Base-by-base conservation (phyloP, 2,113 vertebrate species). In the Nycticorax nycticorax region DNA sequence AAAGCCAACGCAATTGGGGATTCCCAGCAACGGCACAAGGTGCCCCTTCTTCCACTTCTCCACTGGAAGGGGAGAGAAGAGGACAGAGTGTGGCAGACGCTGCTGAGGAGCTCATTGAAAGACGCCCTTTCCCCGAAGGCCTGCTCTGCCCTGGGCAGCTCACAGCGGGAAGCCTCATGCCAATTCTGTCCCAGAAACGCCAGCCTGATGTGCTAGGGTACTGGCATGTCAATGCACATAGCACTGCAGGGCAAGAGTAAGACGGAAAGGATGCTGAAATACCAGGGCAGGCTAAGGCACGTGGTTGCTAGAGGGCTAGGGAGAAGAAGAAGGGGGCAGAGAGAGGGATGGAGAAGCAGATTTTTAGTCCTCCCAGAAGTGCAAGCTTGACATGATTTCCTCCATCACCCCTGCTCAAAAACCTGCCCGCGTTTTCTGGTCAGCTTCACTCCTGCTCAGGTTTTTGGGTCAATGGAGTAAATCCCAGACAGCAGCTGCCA, bases 41-140 rank as follows among this genome's bases (percentile, higher is more conserved):
- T 97, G 95, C 39, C 88, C 86, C 96, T 98, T 99, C 97, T 99
- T 98, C 99, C 99, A 99, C 79, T 99, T 99, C 66, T 98, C 98
- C 96, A 99, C 99, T 99, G 74, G 87, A 94, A 90, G 90, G 67
- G 48, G 35, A 91, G 71, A 93, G 60, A 92, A 95, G 52, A 76
- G 45, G 41, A 90, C 28, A 81, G 50, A 17, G 18, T 50, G 33
- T 13, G 6, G 59, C 5, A 47, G 53, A 28, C 5, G 9, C 68
- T 81, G 66, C 88, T 41, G 19, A 45, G 78, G 45, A 63, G 50
- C 48, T 39, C 64, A 16, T 32, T 7, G 37, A 7, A 28, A 22
- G 59, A n/a, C 53, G 43, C 66, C 68, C 45, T 10, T 76, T 53
- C 56, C 71, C 63, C 2, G 0, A 57, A 52, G 23, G 20, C 33